A percentile compares a stretch with the other conserved stretches of the same genome.
phyloP scores from a whole-genome alignment of 1,140 invertebrate species.

The Goniozus legneri region DNA sequence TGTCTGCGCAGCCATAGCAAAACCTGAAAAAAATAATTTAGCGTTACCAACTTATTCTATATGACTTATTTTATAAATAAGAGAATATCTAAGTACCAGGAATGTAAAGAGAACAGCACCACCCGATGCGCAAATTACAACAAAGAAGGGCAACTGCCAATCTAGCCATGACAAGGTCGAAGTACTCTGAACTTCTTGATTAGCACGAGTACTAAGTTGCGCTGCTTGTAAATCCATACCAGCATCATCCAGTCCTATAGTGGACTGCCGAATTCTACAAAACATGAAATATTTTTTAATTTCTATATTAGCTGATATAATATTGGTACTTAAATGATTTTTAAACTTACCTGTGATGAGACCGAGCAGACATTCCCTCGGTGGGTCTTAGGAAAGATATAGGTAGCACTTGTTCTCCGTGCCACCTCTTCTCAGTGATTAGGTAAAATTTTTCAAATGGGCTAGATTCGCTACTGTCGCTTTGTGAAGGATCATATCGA shows the following conservation, averaged over 20 bases:
- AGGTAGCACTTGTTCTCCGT: constrained; percentile 35
- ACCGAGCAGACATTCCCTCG: constrained; percentile 51
- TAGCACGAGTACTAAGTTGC: constrained; percentile 41
- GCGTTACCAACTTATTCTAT: not conserved
- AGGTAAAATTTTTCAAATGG: constrained; percentile 36
- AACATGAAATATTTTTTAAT: not conserved
- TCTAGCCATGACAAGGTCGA: constrained; percentile 47
- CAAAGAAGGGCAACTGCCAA: constrained; percentile 47
- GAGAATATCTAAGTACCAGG: constrained; percentile 44
- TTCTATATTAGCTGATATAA: not conserved
- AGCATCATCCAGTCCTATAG: constrained; percentile 53
- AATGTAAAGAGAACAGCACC: constrained; percentile 52
- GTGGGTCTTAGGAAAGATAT: constrained; percentile 39
- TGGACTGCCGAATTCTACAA: constrained; percentile 49
- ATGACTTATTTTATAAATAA: not conserved
- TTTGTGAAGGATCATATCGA: constrained; percentile 26
- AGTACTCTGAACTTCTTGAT: constrained; percentile 44
- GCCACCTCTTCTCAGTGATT: constrained; percentile 40
- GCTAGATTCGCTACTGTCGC: constrained; percentile 30
- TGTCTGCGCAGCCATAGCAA: constrained; percentile 56
- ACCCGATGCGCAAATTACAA: constrained; percentile 48
- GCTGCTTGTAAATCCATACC: constrained; percentile 52
- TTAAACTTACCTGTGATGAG: constrained; percentile 42
- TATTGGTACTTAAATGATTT: not conserved
- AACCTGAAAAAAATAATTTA: constrained; percentile 28